Conservation (phyloP, 2,113 vertebrate species). For the Perca schrenkii region DNA sequence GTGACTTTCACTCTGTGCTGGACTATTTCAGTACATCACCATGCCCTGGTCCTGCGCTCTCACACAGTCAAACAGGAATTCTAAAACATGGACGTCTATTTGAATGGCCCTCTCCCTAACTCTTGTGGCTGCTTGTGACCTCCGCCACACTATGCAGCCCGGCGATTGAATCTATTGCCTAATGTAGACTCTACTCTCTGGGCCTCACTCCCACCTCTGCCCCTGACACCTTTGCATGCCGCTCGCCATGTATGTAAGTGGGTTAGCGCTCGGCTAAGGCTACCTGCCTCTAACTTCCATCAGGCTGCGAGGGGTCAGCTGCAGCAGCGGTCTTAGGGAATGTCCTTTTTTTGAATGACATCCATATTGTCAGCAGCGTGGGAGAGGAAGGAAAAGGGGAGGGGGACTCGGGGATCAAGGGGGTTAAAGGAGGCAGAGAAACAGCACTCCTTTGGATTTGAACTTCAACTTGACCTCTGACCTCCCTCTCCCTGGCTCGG, state of each 20-base stretch:
- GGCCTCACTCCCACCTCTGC: slow-evolving; percentile 27
- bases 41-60: slow-evolving; percentile 4
- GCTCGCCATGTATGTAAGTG: slow-evolving; percentile 63
- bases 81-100: slow-evolving; percentile 41
- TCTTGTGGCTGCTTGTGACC: slow-evolving; percentile 53
- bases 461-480: slow-evolving; percentile 90
- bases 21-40: not conserved
- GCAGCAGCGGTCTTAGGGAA: slow-evolving; percentile 55
- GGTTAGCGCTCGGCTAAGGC: slow-evolving; percentile 58
- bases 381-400: slow-evolving; percentile 43
- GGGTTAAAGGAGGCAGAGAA: slow-evolving; percentile 53
- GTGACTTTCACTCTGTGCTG: slow-evolving; percentile 45
- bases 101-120: slow-evolving; percentile 54
- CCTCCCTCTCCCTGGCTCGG: slow-evolving; percentile 77
- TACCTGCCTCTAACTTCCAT: slow-evolving; percentile 49
- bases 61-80: slow-evolving; percentile 35
- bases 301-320: slow-evolving; percentile 39
- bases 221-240: slow-evolving; percentile 49
- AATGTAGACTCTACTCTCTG: slow-evolving; percentile 40
- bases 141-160: slow-evolving; percentile 30
- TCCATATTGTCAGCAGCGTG: slow-evolving; percentile 71
- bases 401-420: not conserved
- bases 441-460: slow-evolving; percentile 82
- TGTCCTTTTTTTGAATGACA: slow-evolving; percentile 79
- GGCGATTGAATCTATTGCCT: slow-evolving; percentile 61